A percentile compares a stretch with the other conserved stretches of the same genome.
These are phyloP conservation scores for Clarias macrocephalus DNA, from an alignment of 2,113 vertebrate genomes.

Conservation along the genomic window DNA sequence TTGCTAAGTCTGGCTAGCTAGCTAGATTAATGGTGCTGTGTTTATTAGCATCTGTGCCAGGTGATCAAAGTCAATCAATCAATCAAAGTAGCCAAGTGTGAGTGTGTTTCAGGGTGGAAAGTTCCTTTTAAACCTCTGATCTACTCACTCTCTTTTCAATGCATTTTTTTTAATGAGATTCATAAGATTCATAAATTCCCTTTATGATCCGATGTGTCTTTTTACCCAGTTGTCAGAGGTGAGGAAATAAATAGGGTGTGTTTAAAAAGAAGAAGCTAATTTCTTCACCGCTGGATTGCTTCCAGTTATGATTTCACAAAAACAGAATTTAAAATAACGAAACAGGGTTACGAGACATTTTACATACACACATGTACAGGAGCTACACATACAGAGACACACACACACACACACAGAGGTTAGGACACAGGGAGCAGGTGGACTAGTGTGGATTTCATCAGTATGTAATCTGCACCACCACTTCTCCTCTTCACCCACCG, in stretches of 20 bases:
- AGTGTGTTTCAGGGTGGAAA: background rate
- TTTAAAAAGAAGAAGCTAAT: background rate
- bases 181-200: too few species aligned
- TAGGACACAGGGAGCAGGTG: conserved; percentile 41
- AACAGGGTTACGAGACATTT: background rate
- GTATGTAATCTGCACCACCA: background rate
- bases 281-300: background rate
- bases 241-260: background rate
- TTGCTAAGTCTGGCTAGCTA: too few species aligned
- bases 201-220: background rate
- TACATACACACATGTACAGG: conserved; percentile 14
- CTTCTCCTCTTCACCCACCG: background rate
- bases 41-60: too few species aligned
- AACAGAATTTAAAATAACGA: background rate
- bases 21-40: too few species aligned
- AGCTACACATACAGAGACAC: conserved; percentile 29
- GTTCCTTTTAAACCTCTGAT: background rate
- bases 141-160: background rate
- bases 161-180: too few species aligned
- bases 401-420: conserved; percentile 28
- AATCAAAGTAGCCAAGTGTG: too few species aligned
- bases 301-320: background rate
- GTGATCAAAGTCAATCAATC: too few species aligned
- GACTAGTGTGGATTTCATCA: conserved; percentile 45
- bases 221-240: background rate